phyloP scores from a whole-genome alignment of 2,888 invertebrate species.

The Perizoma flavofasciatum region DNA sequence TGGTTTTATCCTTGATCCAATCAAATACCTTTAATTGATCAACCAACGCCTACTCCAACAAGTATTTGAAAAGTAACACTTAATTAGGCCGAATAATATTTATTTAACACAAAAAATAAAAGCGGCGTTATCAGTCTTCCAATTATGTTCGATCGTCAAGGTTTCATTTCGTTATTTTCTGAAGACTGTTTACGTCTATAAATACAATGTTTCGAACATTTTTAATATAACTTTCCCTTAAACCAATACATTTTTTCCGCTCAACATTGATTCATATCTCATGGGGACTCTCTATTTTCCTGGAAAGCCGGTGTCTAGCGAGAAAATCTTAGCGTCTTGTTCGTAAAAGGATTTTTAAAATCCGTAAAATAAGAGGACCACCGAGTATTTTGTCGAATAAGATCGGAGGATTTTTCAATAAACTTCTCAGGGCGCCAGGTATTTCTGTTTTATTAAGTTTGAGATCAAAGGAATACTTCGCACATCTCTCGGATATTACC shows the following conservation, averaged over 20 bases:
- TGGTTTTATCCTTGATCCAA: too few relatives aligned
- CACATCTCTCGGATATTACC: conserved; percentile 3
- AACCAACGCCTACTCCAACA: neutral
- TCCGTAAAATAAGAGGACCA: conserved; percentile 23
- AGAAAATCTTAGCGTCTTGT: conserved; percentile 17
- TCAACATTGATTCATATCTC: conserved; percentile 18
- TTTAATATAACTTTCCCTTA: neutral
- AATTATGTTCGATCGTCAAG: conserved; percentile 9
- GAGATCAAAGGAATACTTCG: conserved; percentile 11
- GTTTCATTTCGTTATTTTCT: conserved; percentile 3
- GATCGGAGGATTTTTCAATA: conserved; percentile 25
- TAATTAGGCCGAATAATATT: neutral
- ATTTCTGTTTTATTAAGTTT: conserved; percentile 18
- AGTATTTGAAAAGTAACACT: neutral
- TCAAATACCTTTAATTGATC: neutral
- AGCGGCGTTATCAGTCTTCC: neutral
- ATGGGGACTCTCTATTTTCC: conserved; percentile 13
- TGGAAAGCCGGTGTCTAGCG: conserved; percentile 11
- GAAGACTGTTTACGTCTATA: neutral
- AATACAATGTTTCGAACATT: conserved; percentile 1
- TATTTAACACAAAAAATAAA: neutral
- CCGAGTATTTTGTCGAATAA: conserved; percentile 23
- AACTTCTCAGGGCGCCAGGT: conserved; percentile 11
- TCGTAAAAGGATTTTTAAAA: conserved; percentile 24
- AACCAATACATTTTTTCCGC: neutral